A percentile compares a stretch with the other conserved stretches of the same genome.
Conservation (phyloP, 2,888 invertebrate species). For the Hydraecia micacea region DNA sequence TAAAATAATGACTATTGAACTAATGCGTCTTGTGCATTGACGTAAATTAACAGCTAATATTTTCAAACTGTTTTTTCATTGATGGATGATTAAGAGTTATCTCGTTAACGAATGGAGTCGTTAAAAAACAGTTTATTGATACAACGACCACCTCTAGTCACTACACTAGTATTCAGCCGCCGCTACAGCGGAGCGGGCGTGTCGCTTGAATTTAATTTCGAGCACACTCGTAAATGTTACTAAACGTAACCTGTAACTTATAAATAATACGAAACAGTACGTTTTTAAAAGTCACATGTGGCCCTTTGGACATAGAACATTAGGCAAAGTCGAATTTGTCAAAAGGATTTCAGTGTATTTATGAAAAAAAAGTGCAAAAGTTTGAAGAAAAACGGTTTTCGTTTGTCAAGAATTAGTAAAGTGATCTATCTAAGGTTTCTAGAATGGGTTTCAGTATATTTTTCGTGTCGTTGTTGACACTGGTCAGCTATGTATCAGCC, state of each 20-base stretch:
- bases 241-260: neutral
- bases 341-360: slow-evolving; percentile 29
- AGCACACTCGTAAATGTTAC: neutral
- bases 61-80: no score
- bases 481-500: slow-evolving; percentile 26
- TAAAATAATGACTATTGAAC: no score
- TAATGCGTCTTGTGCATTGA: no score
- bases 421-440: neutral
- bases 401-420: neutral
- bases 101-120: no score
- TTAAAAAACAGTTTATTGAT: no score
- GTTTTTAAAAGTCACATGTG: neutral
- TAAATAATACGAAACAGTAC: neutral
- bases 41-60: no score
- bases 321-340: neutral
- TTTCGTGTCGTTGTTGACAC: slow-evolving; percentile 6
- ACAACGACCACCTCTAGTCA: no score
- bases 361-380: neutral
- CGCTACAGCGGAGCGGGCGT: neutral
- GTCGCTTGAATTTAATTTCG: neutral
- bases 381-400: slow-evolving; percentile 8
- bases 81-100: no score
- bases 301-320: neutral
- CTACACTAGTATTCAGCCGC: no score
- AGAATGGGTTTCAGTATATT: slow-evolving; percentile 42